These are phyloP conservation scores for Sardinella longiceps DNA, from an alignment of 2,797 vertebrate genomes.

Conservation along the genomic window DNA sequence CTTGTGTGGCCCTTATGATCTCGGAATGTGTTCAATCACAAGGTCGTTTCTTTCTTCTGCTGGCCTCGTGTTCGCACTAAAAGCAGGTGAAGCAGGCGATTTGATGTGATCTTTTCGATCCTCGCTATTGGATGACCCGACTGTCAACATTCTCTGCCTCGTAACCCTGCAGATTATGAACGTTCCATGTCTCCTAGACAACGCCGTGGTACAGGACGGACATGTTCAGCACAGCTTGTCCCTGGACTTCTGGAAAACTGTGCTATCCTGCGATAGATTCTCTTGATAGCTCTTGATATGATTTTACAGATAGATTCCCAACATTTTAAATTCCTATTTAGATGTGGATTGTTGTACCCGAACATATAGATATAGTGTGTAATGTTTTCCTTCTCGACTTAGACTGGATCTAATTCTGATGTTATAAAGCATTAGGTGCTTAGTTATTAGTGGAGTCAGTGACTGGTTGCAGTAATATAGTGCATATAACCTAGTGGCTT, in stretches of 20 bases:
- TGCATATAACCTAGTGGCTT: not conserved
- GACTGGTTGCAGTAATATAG: not conserved
- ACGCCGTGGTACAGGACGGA: not conserved
- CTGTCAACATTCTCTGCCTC: slow-evolving; percentile 33
- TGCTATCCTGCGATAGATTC: not conserved
- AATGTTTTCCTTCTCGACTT: not conserved
- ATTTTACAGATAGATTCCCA: not conserved
- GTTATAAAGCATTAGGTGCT: not conserved
- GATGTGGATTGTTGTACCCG: not conserved
- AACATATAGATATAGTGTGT: not conserved
- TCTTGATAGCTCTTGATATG: not conserved
- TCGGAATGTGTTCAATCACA: slow-evolving; percentile 9
- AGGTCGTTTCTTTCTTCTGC: slow-evolving; percentile 6
- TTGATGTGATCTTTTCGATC: slow-evolving; percentile 45
- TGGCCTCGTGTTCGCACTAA: not conserved
- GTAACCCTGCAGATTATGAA: not conserved
- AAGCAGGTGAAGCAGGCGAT: slow-evolving; percentile 43
- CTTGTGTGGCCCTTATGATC: not conserved
- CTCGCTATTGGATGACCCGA: slow-evolving; percentile 37
- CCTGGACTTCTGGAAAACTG: not conserved
- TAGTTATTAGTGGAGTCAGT: not conserved
- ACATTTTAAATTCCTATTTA: not conserved
- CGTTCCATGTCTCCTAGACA: not conserved
- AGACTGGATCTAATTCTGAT: not conserved
- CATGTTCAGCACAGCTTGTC: not conserved